Conservation (phyloP, 2,797 vertebrate species). For the Dromococcyx pavoninus region DNA sequence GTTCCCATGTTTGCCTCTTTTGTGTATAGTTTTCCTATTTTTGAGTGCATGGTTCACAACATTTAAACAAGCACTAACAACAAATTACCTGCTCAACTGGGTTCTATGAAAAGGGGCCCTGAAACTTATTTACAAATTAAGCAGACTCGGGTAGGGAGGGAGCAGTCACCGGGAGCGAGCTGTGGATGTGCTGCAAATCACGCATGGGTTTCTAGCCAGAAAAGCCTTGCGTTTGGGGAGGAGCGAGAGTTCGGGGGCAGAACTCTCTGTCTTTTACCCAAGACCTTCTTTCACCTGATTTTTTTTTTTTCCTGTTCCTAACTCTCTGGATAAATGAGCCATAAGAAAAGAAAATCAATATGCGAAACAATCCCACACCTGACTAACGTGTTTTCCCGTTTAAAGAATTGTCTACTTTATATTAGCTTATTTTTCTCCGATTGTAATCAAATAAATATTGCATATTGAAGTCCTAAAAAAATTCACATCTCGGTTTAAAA, state of each 20-base stretch:
- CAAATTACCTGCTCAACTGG: conserved; percentile 72
- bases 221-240: neutral
- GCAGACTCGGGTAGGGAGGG: neutral
- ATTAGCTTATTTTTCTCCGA: neutral
- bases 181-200: neutral
- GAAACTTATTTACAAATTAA: conserved; percentile 62
- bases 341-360: neutral
- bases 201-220: neutral
- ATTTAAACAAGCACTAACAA: conserved; percentile 66
- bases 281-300: neutral
- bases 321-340: neutral
- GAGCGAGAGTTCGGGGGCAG: neutral
- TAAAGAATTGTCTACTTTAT: neutral
- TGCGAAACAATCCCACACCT: rapidly evolving
- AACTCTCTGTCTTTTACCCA: neutral
- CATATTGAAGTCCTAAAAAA: neutral
- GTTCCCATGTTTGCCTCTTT: conserved; percentile 63
- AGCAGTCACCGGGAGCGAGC: neutral
- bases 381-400: neutral
- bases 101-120: conserved; percentile 56
- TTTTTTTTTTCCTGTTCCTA: neutral
- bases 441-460: neutral
- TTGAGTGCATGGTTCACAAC: conserved; percentile 68
- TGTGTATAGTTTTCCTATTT: conserved; percentile 67
- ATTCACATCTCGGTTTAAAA: neutral